A percentile compares a stretch with the other conserved stretches of the same genome.
Evolutionary conservation across 2,888 invertebrate genomes (phyloP).

Genomic region (Yponomeuta malinellus): DNA sequence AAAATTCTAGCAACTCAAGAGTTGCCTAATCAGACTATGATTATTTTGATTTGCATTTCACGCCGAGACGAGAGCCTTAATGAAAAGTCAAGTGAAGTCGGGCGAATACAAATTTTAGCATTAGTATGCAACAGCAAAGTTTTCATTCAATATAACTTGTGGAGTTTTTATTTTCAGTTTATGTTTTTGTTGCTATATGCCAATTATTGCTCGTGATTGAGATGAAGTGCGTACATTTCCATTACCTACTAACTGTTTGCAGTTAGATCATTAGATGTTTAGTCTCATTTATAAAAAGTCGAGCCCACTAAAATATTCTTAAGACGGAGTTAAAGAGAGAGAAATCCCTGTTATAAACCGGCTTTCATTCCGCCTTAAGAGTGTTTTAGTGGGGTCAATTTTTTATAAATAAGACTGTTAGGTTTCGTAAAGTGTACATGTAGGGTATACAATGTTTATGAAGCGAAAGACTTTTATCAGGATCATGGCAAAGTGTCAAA

Average conservation of each 20-base stretch:
- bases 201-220: constrained; percentile 46
- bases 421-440: too few species aligned
- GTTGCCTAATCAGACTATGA: constrained; percentile 55
- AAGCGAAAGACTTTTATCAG: neutral
- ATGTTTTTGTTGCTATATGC: constrained; percentile 22
- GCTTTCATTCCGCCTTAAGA: too few species aligned
- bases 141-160: constrained; percentile 70
- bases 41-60: constrained; percentile 68
- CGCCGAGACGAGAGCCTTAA: constrained; percentile 64
- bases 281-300: too few species aligned
- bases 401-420: too few species aligned
- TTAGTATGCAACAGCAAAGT: constrained; percentile 73
- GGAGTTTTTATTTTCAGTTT: constrained; percentile 64
- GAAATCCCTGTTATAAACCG: too few species aligned
- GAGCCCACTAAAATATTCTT: too few species aligned
- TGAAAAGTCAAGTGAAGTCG: constrained; percentile 71
- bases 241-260: neutral
- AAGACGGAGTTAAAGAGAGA: too few species aligned
- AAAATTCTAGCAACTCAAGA: constrained; percentile 24
- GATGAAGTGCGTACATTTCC: constrained; percentile 27
- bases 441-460: too few species aligned
- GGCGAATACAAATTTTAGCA: constrained; percentile 70
- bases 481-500: neutral
- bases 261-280: too few species aligned
- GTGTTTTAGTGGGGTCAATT: too few species aligned